Base-by-base conservation (phyloP, 2,797 vertebrate species). In the Sphenodon punctatus region DNA sequence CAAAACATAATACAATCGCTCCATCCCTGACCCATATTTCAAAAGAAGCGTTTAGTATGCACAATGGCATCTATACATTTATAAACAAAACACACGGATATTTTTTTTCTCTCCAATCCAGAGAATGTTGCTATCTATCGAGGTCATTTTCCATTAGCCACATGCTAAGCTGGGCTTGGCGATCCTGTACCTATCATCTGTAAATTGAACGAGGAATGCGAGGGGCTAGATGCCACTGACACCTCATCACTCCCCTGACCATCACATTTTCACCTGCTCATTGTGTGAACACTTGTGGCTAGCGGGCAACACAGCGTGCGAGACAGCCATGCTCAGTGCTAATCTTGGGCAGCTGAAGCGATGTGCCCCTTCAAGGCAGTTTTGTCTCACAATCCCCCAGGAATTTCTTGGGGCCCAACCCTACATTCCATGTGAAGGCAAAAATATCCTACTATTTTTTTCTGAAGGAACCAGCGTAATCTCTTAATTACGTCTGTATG, bases 181-280 rank as follows among this genome's bases (percentile, higher is more conserved):
- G 68, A 63, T 73, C 56, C 27, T 75, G 61, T 8, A 39, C 49
- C 67, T 80, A 76, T 68, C 7, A 59, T 85, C 85, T 90, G 67
- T 71, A 82, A 90, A 88, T 90, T 78, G 86, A 75, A 85, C 36
- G 39, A 48, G 75, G 78, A 77, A 49, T n/a, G 59, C 42, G n/a
- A 34, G 73, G 59, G 63, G 63, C 22, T 86, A 34, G 1, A 43
- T 67, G 63, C 63, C 16, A 75, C 49, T 88, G 76, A 78, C 84
- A 89, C 51, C 39, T 83, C 74, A n/a, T 79, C 55, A 60, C 49
- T 59, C 82, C 39, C 49, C 63, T 59, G 45, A 34, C 63, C 4
- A 0, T 27, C 80, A 75, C 56, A 83, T 92, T 90, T 74, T 86
- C 89, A 86, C 90, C 86, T 88, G 74, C n/a, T 83, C 71, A 55